A percentile compares a stretch with the other conserved stretches of the same genome.
Conservation (phyloP, 1,140 invertebrate genomes). For the Apis dorsata region DNA sequence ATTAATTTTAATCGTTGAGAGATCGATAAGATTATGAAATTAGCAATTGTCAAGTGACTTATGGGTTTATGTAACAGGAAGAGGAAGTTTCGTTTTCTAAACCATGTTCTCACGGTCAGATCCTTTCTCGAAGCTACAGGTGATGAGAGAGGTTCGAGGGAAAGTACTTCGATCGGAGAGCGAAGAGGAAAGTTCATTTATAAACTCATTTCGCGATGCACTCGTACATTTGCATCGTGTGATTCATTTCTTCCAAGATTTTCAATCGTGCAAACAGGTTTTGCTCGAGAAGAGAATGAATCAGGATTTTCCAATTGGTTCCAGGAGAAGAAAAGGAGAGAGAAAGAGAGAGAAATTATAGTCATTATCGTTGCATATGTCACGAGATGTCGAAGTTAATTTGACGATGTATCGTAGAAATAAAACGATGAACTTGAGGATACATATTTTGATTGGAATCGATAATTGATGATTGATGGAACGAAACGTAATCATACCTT, state of each 20-base stretch:
- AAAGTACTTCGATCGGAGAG: slow-evolving; percentile 7
- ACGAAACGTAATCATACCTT: too few species aligned
- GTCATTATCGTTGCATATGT: too few species aligned
- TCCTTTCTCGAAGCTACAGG: not conserved
- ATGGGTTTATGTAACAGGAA: not conserved
- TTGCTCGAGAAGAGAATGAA: too few species aligned
- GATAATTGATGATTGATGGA: too few species aligned
- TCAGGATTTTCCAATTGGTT: not conserved
- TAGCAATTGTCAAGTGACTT: too few species aligned
- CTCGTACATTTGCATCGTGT: not conserved
- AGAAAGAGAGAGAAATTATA: too few species aligned
- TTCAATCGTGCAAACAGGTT: not conserved
- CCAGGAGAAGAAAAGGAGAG: too few species aligned
- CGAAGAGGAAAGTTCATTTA: slow-evolving; percentile 14
- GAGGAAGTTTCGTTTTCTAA: not conserved
- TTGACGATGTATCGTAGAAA: too few species aligned
- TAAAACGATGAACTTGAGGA: too few species aligned
- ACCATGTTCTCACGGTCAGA: not conserved
- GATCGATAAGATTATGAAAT: not conserved
- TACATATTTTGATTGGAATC: too few species aligned
- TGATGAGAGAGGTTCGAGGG: not conserved
- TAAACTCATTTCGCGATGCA: not conserved
- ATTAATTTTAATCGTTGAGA: too few species aligned
- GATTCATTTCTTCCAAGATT: not conserved
- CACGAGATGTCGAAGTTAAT: too few species aligned